Percentiles rank a stretch among this genome's conserved stretches.
phyloP scores from a whole-genome alignment of 1,140 invertebrate genomes.

The Eubasilissa regina region DNA sequence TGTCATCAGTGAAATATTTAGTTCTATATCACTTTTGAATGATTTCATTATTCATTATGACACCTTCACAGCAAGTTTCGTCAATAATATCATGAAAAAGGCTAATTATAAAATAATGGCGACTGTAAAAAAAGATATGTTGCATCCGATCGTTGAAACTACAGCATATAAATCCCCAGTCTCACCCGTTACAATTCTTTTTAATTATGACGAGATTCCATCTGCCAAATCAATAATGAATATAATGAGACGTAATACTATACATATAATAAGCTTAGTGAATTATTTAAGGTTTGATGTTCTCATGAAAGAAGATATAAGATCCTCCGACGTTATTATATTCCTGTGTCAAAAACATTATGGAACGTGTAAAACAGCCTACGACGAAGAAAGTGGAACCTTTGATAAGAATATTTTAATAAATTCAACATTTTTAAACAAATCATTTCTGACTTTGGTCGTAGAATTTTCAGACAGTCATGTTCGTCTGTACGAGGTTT shows the following conservation, averaged over 20 bases:
- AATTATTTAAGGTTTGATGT: slow-evolving; percentile 3
- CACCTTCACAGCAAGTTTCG: not conserved
- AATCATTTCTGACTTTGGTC: not conserved
- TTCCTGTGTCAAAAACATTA: slow-evolving; percentile 13
- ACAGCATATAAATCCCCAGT: not conserved
- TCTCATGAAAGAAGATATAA: not conserved
- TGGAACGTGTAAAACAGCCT: not conserved
- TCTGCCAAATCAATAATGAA: not conserved
- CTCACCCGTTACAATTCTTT: not conserved
- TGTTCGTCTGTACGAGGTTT: not conserved
- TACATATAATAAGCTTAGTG: slow-evolving; percentile 7
- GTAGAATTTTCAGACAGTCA: not conserved
- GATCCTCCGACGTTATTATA: not conserved
- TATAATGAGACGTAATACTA: not conserved
- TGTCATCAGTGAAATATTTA: slow-evolving; percentile 1
- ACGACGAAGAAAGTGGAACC: not conserved
- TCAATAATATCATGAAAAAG: not conserved
- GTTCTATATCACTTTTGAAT: not conserved
- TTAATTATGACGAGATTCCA: not conserved
- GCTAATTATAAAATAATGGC: not conserved
- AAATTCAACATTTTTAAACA: not conserved
- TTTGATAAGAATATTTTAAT: not conserved
- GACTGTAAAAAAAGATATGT: not conserved
- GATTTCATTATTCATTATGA: slow-evolving; percentile 11
- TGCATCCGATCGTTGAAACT: too few species aligned